Base-by-base conservation (phyloP, 2,797 vertebrate genomes). In the Euthynnus affinis region DNA sequence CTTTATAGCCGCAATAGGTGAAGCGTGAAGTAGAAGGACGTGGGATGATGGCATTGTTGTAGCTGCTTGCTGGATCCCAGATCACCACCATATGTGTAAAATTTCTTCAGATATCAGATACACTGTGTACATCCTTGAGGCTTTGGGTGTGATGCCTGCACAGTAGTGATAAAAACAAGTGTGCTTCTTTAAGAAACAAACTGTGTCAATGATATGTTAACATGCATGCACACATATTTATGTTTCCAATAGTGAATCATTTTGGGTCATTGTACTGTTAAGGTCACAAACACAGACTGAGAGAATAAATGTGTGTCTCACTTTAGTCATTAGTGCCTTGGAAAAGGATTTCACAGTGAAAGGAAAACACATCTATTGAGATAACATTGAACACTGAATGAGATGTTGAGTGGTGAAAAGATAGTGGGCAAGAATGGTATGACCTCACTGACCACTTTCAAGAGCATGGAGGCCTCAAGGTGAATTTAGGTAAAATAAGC, bases 231-330 rank as follows among this genome's bases (percentile, higher is more conserved):
- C 57, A 51, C 64, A 68, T 40, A 27, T 40, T 42, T 9, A 53
- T 42, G 44, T 61, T 74, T 57, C 32, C 22, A 61, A 40, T 14
- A 27, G 27, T 63, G 17, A 84, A 52, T 60, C 49, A 56, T 23
- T 67, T n/a, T 32, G 7, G 81, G 5, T 63, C 40, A 61, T 46
- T 27, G 51, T 51, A 49, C 59, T 40, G 23, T 51, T 80, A 55
- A 74, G 64, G n/a, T 49, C 49, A 40, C 58, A 81, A 70, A 81
- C 74, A 60, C 51, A 17, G 13, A 46, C 55, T 29, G 9, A 37
- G 20, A 72, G 61, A 61, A 52, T 69, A 59, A 72, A 76, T 80
- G 82, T 59, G 80, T 80, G 83, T 67, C 80, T 76, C 12, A 0
- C 66, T 70, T 71, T 65, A 60, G 52, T 81, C 56, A 78, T 73